A percentile compares a stretch with the other conserved stretches of the same genome.
Evolutionary conservation across 1,140 invertebrate genomes (phyloP).

Genomic region (Drosophila repleta): DNA sequence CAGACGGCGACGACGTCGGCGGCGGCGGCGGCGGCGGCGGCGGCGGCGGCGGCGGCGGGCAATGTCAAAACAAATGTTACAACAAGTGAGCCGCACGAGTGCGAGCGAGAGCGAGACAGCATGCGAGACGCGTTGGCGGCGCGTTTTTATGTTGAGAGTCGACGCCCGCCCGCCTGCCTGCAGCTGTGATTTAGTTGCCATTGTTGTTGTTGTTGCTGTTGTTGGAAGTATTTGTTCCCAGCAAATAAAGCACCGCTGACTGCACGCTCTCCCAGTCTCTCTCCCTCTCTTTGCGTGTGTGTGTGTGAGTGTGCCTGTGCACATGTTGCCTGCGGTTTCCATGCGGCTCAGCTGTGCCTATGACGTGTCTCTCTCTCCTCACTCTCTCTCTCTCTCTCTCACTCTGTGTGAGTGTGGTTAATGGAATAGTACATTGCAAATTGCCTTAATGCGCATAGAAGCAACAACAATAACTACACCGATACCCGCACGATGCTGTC

Average conservation of each 20-base stretch:
- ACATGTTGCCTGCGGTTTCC: constrained; percentile 49
- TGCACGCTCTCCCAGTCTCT: constrained; percentile 10
- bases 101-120: background rate
- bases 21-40: constrained; percentile 17
- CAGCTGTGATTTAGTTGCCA: constrained; percentile 48
- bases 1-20: constrained; percentile 16
- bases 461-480: constrained; percentile 13
- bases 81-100: constrained; percentile 13
- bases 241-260: constrained; percentile 48
- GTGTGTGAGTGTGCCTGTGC: constrained; percentile 13
- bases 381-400: background rate
- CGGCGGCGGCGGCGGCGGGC: constrained; percentile 17
- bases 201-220: constrained; percentile 23
- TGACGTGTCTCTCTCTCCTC: constrained; percentile 1
- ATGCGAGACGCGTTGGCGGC: constrained; percentile 22
- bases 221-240: constrained; percentile 48
- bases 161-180: constrained; percentile 37
- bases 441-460: constrained; percentile 33
- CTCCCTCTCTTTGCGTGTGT: constrained; percentile 7
- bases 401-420: constrained; percentile 22
- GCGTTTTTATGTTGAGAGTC: constrained; percentile 48
- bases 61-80: constrained; percentile 55
- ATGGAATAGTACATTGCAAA: constrained; percentile 43
- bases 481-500: background rate
- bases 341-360: constrained; percentile 28